Evolutionary conservation across 2,888 invertebrate genomes (phyloP).

Genomic region (Drosophila melanocephala): DNA sequence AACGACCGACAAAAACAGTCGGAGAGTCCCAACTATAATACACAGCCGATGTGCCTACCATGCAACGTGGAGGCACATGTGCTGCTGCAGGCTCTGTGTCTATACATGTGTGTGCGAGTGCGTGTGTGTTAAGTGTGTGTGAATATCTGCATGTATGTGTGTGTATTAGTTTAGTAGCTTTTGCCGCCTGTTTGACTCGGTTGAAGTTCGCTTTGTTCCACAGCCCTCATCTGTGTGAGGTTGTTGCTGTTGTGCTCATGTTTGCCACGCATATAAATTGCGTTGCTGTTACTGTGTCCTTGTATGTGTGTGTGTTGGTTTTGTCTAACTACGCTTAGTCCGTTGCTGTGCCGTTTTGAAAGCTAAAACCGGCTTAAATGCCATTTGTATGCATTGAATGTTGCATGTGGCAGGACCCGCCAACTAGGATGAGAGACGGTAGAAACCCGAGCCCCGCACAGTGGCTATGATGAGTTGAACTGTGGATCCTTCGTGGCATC

Average conservation of each 20-base stretch:
- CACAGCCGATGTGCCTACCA: slow-evolving; percentile 60
- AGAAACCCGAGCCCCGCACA: slow-evolving; percentile 14
- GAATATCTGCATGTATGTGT: slow-evolving; percentile 29
- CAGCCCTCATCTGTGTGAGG: slow-evolving; percentile 33
- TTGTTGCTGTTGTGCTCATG: slow-evolving; percentile 48
- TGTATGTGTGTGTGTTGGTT: slow-evolving; percentile 23
- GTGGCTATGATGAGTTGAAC: slow-evolving; percentile 43
- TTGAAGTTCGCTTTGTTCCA: slow-evolving; percentile 66
- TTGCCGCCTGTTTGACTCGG: slow-evolving; percentile 78
- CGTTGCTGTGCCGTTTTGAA: slow-evolving; percentile 62
- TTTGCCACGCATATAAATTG: slow-evolving; percentile 80
- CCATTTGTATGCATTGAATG: slow-evolving; percentile 84
- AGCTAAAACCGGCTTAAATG: slow-evolving; percentile 80
- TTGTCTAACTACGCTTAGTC: slow-evolving; percentile 67
- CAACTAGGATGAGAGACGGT: slow-evolving; percentile 36
- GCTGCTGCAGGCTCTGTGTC: slow-evolving; percentile 50
- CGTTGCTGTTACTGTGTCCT: slow-evolving; percentile 47
- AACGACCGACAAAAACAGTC: slow-evolving; percentile 24
- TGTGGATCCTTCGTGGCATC: slow-evolving; percentile 27
- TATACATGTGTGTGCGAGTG: slow-evolving; percentile 13
- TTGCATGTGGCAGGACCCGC: slow-evolving; percentile 63
- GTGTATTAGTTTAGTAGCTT: slow-evolving; percentile 73
- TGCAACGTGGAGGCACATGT: slow-evolving; percentile 58
- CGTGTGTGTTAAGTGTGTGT: slow-evolving; percentile 26
- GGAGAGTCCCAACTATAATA: slow-evolving; percentile 57